Evolutionary conservation across 2,888 invertebrate species (phyloP), one percentile per base, ranked within the genome.

Genomic region (Mesorhabditis sp.): DNA sequence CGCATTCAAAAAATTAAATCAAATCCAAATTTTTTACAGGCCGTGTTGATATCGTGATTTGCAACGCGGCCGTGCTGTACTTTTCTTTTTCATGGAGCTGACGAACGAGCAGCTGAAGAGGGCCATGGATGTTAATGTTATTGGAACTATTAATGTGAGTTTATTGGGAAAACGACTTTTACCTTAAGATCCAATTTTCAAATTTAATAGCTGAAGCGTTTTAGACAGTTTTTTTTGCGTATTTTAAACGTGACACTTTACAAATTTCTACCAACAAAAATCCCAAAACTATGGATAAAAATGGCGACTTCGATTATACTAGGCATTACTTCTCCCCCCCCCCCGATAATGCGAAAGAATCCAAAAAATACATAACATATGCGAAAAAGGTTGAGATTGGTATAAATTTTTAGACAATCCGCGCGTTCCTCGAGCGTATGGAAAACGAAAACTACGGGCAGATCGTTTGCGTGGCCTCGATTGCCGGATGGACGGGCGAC

Each of bases 401-500:
- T 28, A 28, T 28, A 28, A 28, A 28, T 43, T 77, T 82, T 67
- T 66, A 85, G 85, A 84, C 85, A 5, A 85, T 85, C 63, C 76
- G 83, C 0, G 80, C 83, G 2, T 85, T 85, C 66, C 74, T 85
- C 0, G 76, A 75, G n/a, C 72, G 72, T 45, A 83, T 85, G 82
- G 81, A 85, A 68, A 65, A 67, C 4, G 67, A 70, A 6, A 83
- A 83, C 63, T 44, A 70, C 1, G 85, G 85, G 4, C 85, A 85
- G 45, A 77, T 85, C 45, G 85, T 83, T 3, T 70, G 80, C 10
- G 79, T 85, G 2, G 78, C 82, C n/a, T 85, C 85, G 0, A 82
- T 85, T 43, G 80, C 85, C 63, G 84, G 83, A 66, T 81, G 74
- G 72, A 78, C 78, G 44, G 85, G 86, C 6, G 83, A 85, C 63